Base-by-base conservation (phyloP, 2,888 invertebrate species). In the Clusia tigrina region DNA sequence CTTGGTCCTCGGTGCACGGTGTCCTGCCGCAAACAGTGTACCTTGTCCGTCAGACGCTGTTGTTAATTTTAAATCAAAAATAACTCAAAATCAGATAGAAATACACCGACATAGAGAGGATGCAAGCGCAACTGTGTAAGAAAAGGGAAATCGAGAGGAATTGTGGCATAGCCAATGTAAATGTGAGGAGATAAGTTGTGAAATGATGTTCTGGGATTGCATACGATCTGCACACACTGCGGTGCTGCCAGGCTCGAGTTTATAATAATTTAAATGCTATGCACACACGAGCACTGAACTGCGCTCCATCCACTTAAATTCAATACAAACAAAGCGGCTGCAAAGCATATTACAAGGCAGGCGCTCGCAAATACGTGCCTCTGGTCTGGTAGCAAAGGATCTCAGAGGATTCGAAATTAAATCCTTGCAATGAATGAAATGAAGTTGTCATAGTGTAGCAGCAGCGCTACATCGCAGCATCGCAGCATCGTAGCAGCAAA, bases 181-280 rank as follows among this genome's bases (percentile, higher is more conserved):
- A 32, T 17, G 42, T 15, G 42, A n/a, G 42, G 42, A 42, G 42
- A 15, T 9, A 9, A 6, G 32, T 6, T 32, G 12, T 6, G 32
- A 32, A 32, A 12, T 6, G 32, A 12, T 9, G 12, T 6, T 9
- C 6, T 32, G 32, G 32, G n/a, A n/a, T n/a, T n/a, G n/a, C n/a
- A n/a, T 32, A 12, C 32, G 32, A 32, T 12, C 6, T 12, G 32
- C 32, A 32, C 15, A n/a, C 42, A n/a, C 42, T 3, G n/a, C 42
- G n/a, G 32, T 56, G 65, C 70, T 65, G 71, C 67, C 66, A 64
- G 65, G 70, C 65, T 61, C 23, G 68, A 71, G 69, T 63, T 77
- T 77, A 76, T 78, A 78, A 78, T 77, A 78, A 78, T 78, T 78
- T 78, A 77, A 79, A 78, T 79, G 78, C 79, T 78, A 65, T 69